phyloP scores from a whole-genome alignment of 2,888 invertebrate genomes.

The Stenichneumon culpator region DNA sequence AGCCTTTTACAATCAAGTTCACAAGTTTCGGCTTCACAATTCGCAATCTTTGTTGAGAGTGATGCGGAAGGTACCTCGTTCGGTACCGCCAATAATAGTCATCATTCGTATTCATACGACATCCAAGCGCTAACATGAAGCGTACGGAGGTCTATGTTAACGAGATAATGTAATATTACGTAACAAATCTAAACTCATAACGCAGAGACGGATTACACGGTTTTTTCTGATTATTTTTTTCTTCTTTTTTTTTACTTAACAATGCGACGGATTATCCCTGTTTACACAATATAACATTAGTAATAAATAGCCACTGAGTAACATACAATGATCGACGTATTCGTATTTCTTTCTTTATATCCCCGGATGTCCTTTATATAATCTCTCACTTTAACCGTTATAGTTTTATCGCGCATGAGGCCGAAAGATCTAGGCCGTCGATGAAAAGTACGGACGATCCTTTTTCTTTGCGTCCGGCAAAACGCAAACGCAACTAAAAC shows the following conservation, averaged over 20 bases:
- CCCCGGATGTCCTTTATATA: constrained; percentile 12
- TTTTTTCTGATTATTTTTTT: constrained; percentile 41
- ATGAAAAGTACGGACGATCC: not conserved
- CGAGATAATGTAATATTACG: constrained; percentile 48
- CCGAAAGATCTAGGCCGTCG: constrained; percentile 16
- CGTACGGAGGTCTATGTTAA: constrained; percentile 25
- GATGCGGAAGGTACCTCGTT: not conserved
- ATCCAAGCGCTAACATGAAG: constrained; percentile 19
- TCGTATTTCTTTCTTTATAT: constrained; percentile 26
- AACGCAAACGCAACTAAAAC: not conserved
- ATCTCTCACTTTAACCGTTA: constrained; percentile 29
- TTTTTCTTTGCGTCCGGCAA: not conserved
- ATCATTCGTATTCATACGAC: constrained; percentile 5
- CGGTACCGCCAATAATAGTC: not conserved
- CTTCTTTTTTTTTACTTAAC: constrained; percentile 54
- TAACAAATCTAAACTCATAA: constrained; percentile 62
- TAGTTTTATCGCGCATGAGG: constrained; percentile 21
- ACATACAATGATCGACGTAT: constrained; percentile 59
- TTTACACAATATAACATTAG: constrained; percentile 70
- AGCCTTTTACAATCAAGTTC: constrained; percentile 41
- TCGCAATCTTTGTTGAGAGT: constrained; percentile 9
- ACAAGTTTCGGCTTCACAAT: constrained; percentile 19
- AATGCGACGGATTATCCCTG: constrained; percentile 64
- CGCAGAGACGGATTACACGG: constrained; percentile 60
- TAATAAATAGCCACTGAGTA: constrained; percentile 72